phyloP scores from a whole-genome alignment of 1,140 invertebrate genomes.

The Metopolophium dirhodum region DNA sequence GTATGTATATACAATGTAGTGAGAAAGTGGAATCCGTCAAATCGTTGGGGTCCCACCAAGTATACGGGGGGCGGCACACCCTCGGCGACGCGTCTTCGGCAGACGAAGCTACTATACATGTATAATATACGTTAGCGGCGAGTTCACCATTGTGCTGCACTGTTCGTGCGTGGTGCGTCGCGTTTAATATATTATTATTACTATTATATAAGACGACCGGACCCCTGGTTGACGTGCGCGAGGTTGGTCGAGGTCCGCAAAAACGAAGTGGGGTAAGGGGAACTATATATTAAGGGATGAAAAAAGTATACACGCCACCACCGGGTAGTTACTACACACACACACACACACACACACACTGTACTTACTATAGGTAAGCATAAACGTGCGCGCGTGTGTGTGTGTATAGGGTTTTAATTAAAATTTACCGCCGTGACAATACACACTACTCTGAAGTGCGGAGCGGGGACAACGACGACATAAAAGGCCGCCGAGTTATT shows the following conservation, averaged over 20 bases:
- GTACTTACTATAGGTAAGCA: not conserved
- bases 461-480: not conserved
- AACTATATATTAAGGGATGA: not conserved
- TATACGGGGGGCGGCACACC: not conserved
- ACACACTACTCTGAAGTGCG: not conserved
- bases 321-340: not conserved
- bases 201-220: not conserved
- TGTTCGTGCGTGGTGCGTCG: not conserved
- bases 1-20: not conserved
- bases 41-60: not conserved
- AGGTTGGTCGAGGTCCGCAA: not conserved
- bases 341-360: not conserved
- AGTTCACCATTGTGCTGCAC: not conserved
- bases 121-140: not conserved
- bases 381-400: not conserved
- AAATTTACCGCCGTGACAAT: constrained; percentile 36
- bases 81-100: not conserved
- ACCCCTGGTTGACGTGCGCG: not conserved
- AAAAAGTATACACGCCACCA: not conserved
- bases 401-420: constrained; percentile 4
- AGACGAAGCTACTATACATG: not conserved
- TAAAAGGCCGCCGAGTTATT: constrained; percentile 17
- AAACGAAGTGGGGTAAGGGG: not conserved
- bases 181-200: not conserved
- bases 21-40: not conserved